Conservation (phyloP, 2,113 vertebrate genomes). For the Hippopotamus amphibius region DNA sequence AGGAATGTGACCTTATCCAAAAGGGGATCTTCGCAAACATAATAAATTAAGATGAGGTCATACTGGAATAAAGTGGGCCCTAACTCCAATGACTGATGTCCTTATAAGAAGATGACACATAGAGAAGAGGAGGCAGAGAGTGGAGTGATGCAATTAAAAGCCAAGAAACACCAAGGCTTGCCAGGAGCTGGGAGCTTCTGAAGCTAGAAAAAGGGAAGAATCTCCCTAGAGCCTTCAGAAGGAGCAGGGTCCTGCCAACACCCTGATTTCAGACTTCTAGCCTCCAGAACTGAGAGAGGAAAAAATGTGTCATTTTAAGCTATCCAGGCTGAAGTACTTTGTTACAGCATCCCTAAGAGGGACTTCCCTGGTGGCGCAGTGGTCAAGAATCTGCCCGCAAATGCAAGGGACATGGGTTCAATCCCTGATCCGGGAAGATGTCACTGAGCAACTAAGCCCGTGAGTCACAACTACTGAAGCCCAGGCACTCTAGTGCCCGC, state of each 20-base stretch:
- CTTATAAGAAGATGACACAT: neutral
- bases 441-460: too few relatives aligned
- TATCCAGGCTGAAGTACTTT: neutral
- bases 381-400: too few relatives aligned
- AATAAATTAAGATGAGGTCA: neutral
- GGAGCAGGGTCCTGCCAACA: neutral
- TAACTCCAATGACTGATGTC: neutral
- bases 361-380: too few relatives aligned
- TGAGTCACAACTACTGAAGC: too few relatives aligned
- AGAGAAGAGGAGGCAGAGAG: neutral
- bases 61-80: neutral
- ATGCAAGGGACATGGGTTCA: too few relatives aligned
- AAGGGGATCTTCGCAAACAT: neutral
- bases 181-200: neutral
- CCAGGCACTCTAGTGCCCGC: too few relatives aligned
- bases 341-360: neutral
- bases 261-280: neutral
- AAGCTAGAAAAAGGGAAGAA: neutral
- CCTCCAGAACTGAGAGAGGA: neutral
- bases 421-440: too few relatives aligned
- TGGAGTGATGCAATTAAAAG: neutral
- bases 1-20: conserved; percentile 1
- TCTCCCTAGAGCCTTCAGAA: neutral
- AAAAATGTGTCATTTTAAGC: neutral
- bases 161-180: neutral